A percentile compares a stretch with the other conserved stretches of the same genome.
These are phyloP conservation scores for Ormia ochracea DNA, from an alignment of 2,888 invertebrate species.

Conservation along the genomic window DNA sequence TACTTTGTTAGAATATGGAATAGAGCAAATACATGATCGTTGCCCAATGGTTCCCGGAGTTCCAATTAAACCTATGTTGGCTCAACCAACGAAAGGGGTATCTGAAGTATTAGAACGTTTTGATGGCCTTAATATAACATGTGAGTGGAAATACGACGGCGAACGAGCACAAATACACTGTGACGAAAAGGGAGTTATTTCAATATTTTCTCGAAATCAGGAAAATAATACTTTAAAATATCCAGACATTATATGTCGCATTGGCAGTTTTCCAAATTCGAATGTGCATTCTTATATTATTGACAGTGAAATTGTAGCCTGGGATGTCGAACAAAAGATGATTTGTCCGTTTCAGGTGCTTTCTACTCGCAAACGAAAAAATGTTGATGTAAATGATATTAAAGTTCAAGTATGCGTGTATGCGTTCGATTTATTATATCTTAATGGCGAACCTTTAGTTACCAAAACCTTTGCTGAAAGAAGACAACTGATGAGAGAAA, in stretches of 20 bases:
- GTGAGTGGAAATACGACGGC: conserved; percentile 99
- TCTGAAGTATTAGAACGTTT: conserved; percentile 90
- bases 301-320: conserved; percentile 98
- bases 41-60: conserved; percentile 94
- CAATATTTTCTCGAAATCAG: conserved; percentile 96
- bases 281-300: conserved; percentile 89
- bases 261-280: conserved; percentile 79
- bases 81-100: conserved; percentile 97
- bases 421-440: conserved; percentile 95
- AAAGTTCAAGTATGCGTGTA: conserved; percentile 93
- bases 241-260: conserved; percentile 91
- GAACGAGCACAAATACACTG: conserved; percentile 97
- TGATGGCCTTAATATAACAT: conserved; percentile 92
- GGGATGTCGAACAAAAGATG: conserved; percentile 90
- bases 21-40: conserved; percentile 83
- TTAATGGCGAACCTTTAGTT: conserved; percentile 92
- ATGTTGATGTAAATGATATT: conserved; percentile 78
- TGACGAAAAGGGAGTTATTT: conserved; percentile 82
- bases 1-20: conserved; percentile 86
- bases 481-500: conserved; percentile 83
- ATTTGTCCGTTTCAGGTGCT: conserved; percentile 98
- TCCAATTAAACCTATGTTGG: conserved; percentile 98
- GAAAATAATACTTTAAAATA: conserved; percentile 96
- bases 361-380: conserved; percentile 96
- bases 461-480: conserved; percentile 85